Percentiles rank a stretch among this genome's conserved stretches.
Conservation (phyloP, 2,888 invertebrate species). For the Notocelia uddmanniana region DNA sequence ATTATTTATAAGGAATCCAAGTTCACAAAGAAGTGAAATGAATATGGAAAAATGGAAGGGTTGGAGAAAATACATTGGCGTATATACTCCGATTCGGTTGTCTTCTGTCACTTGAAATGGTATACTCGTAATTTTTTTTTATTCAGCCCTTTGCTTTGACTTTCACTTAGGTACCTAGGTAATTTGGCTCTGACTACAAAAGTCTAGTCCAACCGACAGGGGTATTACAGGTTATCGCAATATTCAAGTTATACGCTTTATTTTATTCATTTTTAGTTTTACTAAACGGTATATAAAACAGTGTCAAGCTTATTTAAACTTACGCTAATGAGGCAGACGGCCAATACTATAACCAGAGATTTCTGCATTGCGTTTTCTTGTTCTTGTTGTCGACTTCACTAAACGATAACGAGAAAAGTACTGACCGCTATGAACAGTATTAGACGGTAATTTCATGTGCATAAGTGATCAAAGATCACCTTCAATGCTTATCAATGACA, state of each 20-base stretch:
- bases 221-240: too few relatives aligned
- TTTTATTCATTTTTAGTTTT: neutral
- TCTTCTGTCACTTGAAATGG: too few relatives aligned
- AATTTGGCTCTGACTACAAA: too few relatives aligned
- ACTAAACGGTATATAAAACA: neutral
- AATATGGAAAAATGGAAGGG: neutral
- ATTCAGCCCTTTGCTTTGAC: too few relatives aligned
- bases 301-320: slow-evolving; percentile 15
- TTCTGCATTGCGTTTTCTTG: slow-evolving; percentile 39
- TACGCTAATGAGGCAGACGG: slow-evolving; percentile 45
- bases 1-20: slow-evolving; percentile 3
- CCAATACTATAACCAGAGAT: slow-evolving; percentile 34
- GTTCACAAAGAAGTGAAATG: neutral
- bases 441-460: neutral
- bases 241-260: too few relatives aligned
- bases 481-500: slow-evolving; percentile 24
- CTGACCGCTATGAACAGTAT: neutral
- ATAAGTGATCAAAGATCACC: slow-evolving; percentile 5
- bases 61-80: too few relatives aligned
- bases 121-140: too few relatives aligned
- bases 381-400: neutral
- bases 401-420: slow-evolving; percentile 6
- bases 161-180: too few relatives aligned
- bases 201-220: too few relatives aligned
- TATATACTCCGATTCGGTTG: too few relatives aligned